Base-by-base conservation (phyloP, 2,888 invertebrate species). In the Nomada hirtipes region DNA sequence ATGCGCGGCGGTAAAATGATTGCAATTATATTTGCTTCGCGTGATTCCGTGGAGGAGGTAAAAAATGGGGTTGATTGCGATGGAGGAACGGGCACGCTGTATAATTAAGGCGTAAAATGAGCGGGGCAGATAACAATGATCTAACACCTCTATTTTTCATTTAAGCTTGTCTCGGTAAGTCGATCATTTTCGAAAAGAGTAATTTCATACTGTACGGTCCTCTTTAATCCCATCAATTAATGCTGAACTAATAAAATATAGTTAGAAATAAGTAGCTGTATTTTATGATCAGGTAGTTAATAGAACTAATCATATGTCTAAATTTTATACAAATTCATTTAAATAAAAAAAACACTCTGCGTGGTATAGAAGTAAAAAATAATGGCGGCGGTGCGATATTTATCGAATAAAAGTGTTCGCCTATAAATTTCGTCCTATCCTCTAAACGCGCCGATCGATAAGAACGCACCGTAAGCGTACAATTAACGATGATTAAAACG, bases 401-500 rank as follows among this genome's bases (percentile, higher is more conserved):
- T 10, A 9, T 47, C 13, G 9, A 26, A 64, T 64, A 26, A 18
- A 23, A 23, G 4, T 4, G 11, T 69, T 13, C n/a, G 13, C 44
- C 15, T 26, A 26, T 69, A 70, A 36, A 70, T 57, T 59, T 44
- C 26, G 26, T 65, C 7, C 36, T 50, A 60, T 47, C 20, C 13
- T 20, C 60, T 70, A 50, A 60, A 7, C 60, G 26, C 20, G 2
- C 10, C 20, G 36, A 70, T 70, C 60, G 60, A 70, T 70, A 60
- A 60, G 59, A 23, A 29, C 15, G 29, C 29, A 20, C 29, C 15
- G 47, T n/a, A 2, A 70, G 47, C 70, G 29, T 70, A 59, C 69
- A 75, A 75, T 69, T 64, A 64, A 64, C 42, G 42, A 20, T n/a
- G 44, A 73, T 67, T 18, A 53, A 72, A 67, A 10, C 60, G 29